These are phyloP conservation scores for Eugnorisma glareosa DNA, from an alignment of 2,888 invertebrate genomes.

Conservation along the genomic window DNA sequence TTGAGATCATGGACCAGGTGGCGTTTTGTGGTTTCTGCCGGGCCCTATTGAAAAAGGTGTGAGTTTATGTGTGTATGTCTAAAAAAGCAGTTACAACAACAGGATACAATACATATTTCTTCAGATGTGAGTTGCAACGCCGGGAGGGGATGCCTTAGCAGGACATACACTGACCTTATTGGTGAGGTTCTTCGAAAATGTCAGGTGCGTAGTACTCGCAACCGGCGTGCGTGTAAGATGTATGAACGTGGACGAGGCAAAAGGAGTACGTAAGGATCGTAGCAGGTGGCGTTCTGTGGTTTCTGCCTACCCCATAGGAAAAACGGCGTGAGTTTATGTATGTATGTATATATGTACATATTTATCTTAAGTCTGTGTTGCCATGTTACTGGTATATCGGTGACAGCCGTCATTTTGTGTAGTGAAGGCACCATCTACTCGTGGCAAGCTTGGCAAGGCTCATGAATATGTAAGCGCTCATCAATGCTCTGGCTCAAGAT, in stretches of 20 bases:
- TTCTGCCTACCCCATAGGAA: neutral
- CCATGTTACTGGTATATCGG: slow-evolving; percentile 70
- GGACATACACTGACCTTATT: neutral
- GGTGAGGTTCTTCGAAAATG: neutral
- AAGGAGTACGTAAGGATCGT: neutral
- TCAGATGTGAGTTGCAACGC: neutral
- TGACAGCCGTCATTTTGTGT: slow-evolving; percentile 83
- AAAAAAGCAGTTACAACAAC: too few species aligned
- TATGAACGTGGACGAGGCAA: too few species aligned
- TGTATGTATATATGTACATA: neutral
- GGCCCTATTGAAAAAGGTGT: too few species aligned
- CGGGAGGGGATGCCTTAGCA: neutral
- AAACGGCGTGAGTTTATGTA: too few species aligned
- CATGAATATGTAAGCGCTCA: slow-evolving; percentile 88
- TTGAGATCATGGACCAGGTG: too few species aligned
- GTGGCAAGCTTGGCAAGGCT: slow-evolving; percentile 71
- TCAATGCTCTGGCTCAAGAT: slow-evolving; percentile 86
- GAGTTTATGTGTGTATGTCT: too few species aligned
- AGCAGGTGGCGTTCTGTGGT: neutral
- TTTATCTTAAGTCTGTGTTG: slow-evolving; percentile 37
- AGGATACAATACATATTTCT: too few species aligned
- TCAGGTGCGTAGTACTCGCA: neutral
- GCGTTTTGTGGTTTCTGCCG: too few species aligned
- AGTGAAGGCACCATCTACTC: slow-evolving; percentile 69
- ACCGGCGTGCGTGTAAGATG: too few species aligned